These are phyloP conservation scores for Gnatocerus cornutus DNA, from an alignment of 2,888 invertebrate genomes.

Conservation along the genomic window DNA sequence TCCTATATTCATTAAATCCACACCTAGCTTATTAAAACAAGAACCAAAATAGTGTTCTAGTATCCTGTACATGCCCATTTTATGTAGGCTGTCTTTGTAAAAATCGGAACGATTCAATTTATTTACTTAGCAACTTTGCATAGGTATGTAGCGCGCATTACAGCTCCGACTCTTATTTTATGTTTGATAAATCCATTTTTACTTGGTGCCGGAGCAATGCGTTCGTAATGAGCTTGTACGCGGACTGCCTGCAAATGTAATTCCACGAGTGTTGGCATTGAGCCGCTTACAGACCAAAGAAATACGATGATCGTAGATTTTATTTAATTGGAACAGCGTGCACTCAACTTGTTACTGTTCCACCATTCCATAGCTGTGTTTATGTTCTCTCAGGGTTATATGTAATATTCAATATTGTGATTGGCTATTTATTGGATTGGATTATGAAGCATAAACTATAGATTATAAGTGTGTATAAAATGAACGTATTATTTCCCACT, in stretches of 20 bases:
- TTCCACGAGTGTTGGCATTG: constrained; percentile 53
- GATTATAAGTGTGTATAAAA: constrained; percentile 62
- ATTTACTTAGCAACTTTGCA: constrained; percentile 45
- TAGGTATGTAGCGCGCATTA: constrained; percentile 46
- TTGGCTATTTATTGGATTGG: constrained; percentile 67
- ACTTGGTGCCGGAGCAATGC: constrained; percentile 46
- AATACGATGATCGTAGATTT: constrained; percentile 66
- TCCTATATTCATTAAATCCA: constrained; percentile 25
- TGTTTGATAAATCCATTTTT: constrained; percentile 52
- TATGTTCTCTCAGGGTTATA: constrained; percentile 64
- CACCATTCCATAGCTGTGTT: constrained; percentile 65
- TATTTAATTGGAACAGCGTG: constrained; percentile 69
- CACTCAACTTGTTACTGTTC: constrained; percentile 65
- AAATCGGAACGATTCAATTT: constrained; percentile 45
- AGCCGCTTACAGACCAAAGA: constrained; percentile 53
- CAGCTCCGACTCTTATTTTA: constrained; percentile 42
- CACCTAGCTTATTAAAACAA: constrained; percentile 33
- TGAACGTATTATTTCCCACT: constrained; percentile 59
- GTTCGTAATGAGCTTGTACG: constrained; percentile 51
- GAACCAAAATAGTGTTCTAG: constrained; percentile 36
- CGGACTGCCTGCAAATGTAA: constrained; percentile 53
- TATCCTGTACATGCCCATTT: constrained; percentile 29
- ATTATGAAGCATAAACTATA: constrained; percentile 64
- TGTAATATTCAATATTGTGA: constrained; percentile 69
- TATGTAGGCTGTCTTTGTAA: constrained; percentile 29